Base-by-base conservation (phyloP, 2,113 vertebrate species). In the Corydoras maculifer region DNA sequence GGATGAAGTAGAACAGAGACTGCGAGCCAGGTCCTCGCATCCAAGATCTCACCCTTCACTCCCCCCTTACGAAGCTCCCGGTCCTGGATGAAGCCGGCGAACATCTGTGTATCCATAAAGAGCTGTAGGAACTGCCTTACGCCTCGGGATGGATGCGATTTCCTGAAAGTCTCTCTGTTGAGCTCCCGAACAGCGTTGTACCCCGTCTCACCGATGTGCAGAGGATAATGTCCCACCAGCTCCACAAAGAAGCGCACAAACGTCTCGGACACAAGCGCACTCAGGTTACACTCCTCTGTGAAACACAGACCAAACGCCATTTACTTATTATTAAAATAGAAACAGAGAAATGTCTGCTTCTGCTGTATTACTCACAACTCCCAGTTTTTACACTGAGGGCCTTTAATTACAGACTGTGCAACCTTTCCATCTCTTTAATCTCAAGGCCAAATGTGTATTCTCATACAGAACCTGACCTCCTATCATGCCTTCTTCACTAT, bases 41-140 rank as follows among this genome's bases (percentile, higher is more conserved):
- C 7, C 35, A 43, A 43, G 4, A 43, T 43, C 35, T 43, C 32
- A 97, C 97, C 97, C 93, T 87, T 93, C 50, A 84, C 91, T 5
- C 83, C 80, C 32, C 82, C 94, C 82, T 93, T 95, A 62, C 92
- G 86, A 29, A 98, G 93, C 81, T 98, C 97, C 58, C 94, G 89
- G 81, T 98, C 97, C 77, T 98, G 97, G 79, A 98, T 92, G 86
- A 99, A 99, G 31, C 95, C 95, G 0, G 97, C 94, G 9, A 98
- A 99, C 97, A 98, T 98, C 85, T 99, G 96, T 0, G 97, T 98
- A 35, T 98, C 95, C 97, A 99, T 98, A 86, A 98, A 99, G 79
- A 93, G 88, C 80, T 94, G 95, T 82, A 99, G 87, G 82, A 99
- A 96, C 70, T 93, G 93, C 2, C 94, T 91, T 4, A 91, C 91